Conservation (phyloP, 2,888 invertebrate species). For the Macrosoma leucophasiata region DNA sequence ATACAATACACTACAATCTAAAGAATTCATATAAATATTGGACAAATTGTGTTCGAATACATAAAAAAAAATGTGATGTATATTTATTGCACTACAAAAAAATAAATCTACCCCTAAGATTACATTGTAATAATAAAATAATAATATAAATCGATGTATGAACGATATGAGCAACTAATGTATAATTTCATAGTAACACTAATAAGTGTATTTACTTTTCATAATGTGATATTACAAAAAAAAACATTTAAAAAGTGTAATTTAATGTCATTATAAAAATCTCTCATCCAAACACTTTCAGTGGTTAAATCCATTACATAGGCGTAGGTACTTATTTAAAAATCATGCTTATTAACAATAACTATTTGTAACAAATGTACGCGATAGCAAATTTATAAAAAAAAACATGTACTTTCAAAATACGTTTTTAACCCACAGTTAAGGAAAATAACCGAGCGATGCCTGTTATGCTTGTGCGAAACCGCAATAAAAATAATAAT, state of each 20-base stretch:
- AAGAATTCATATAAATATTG: slow-evolving; percentile 8
- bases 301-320: slow-evolving; percentile 11
- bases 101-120: slow-evolving; percentile 24
- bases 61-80: slow-evolving; percentile 25
- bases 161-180: slow-evolving; percentile 52
- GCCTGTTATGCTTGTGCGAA: slow-evolving; percentile 26
- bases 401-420: slow-evolving; percentile 13
- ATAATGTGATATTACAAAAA: slow-evolving; percentile 10
- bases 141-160: slow-evolving; percentile 62
- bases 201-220: slow-evolving; percentile 14
- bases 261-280: slow-evolving; percentile 1
- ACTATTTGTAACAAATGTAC: slow-evolving; percentile 12
- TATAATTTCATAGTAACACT: slow-evolving; percentile 23
- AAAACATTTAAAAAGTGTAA: slow-evolving; percentile 12
- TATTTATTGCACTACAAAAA: slow-evolving; percentile 30
- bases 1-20: slow-evolving; percentile 6
- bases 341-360: slow-evolving; percentile 6
- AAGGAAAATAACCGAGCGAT: slow-evolving; percentile 12
- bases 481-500: slow-evolving; percentile 31
- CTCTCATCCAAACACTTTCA: background rate
- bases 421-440: slow-evolving; percentile 15
- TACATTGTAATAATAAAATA: slow-evolving; percentile 31
- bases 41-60: slow-evolving; percentile 14
- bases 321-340: slow-evolving; percentile 11
- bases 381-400: slow-evolving; percentile 6